Evolutionary conservation across 2,113 vertebrate genomes (phyloP).

Genomic region (Pseudorasbora parva): DNA sequence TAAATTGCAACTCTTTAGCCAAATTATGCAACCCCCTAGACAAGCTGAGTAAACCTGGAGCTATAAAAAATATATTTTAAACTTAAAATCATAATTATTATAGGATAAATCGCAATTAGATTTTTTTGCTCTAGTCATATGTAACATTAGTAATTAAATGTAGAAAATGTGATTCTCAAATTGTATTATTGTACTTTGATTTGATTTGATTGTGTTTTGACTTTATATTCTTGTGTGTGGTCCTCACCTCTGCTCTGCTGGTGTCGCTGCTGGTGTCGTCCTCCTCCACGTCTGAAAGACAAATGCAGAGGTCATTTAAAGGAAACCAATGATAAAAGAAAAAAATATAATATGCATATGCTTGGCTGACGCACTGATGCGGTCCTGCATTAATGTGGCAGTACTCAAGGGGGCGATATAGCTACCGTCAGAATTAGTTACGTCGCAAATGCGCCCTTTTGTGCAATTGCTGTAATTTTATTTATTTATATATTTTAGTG

Average conservation of each 20-base stretch:
- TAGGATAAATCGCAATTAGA: not conserved
- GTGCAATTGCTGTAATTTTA: not conserved
- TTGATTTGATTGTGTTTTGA: not conserved
- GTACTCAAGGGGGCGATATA: not conserved
- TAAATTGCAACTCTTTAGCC: not conserved
- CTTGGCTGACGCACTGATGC: not conserved
- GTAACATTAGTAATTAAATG: not conserved
- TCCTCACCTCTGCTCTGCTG: conserved; percentile 87
- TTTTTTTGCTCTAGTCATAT: not conserved
- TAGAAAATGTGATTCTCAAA: not conserved
- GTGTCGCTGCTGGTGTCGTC: conserved; percentile 87
- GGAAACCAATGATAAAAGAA: conserved; percentile 54
- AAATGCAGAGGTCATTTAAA: conserved; percentile 21
- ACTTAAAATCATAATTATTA: not conserved
- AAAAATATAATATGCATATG: conserved; percentile 24
- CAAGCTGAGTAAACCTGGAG: not conserved
- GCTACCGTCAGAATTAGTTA: not conserved
- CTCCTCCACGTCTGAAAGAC: conserved; percentile 81
- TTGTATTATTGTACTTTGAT: not conserved
- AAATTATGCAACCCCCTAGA: not conserved
- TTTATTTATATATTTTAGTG: no score
- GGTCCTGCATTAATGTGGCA: not conserved
- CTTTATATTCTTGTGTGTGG: no score
- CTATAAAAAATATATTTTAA: no score
- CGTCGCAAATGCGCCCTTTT: not conserved